phyloP scores from a whole-genome alignment of 2,797 vertebrate genomes.

The Zenarchopterus dispar region DNA sequence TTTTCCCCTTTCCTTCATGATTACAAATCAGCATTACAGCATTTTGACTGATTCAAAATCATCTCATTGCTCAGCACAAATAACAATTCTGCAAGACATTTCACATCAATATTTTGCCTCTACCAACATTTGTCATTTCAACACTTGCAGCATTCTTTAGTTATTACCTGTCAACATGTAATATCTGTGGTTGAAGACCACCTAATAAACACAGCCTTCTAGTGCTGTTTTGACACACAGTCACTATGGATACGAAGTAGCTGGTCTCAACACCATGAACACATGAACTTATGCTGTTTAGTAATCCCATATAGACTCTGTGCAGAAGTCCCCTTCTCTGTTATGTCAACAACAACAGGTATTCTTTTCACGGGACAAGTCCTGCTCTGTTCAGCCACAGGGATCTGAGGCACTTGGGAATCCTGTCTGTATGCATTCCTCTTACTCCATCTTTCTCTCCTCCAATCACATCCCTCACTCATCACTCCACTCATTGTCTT shows the following conservation, averaged over 20 bases:
- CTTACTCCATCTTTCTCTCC: slow-evolving; percentile 5
- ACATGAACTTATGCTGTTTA: slow-evolving; percentile 13
- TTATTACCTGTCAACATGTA: slow-evolving; percentile 28
- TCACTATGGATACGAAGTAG: slow-evolving; percentile 40
- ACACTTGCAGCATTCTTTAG: slow-evolving; percentile 32
- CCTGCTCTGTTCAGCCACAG: slow-evolving; percentile 54
- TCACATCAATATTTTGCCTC: slow-evolving; percentile 21
- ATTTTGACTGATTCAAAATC: slow-evolving; percentile 8
- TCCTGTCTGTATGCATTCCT: slow-evolving; percentile 40
- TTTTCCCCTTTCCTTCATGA: slow-evolving; percentile 19
- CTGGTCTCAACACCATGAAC: slow-evolving; percentile 9
- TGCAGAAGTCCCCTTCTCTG: slow-evolving; percentile 60
- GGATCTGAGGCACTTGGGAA: slow-evolving; percentile 50
- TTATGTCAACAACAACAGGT: slow-evolving; percentile 65
- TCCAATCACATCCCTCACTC: slow-evolving; percentile 41
- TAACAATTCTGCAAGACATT: slow-evolving; percentile 4
- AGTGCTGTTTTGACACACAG: slow-evolving; percentile 53
- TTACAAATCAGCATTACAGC: not conserved
- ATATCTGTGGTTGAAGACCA: slow-evolving; percentile 44
- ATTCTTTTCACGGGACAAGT: slow-evolving; percentile 65
- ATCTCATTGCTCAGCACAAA: slow-evolving; percentile 2
- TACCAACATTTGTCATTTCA: slow-evolving; percentile 52
- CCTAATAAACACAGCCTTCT: slow-evolving; percentile 14
- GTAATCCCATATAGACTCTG: slow-evolving; percentile 52
- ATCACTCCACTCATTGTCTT: slow-evolving; percentile 14